phyloP scores from a whole-genome alignment of 2,113 vertebrate genomes.

The Hemichromis elongatus region DNA sequence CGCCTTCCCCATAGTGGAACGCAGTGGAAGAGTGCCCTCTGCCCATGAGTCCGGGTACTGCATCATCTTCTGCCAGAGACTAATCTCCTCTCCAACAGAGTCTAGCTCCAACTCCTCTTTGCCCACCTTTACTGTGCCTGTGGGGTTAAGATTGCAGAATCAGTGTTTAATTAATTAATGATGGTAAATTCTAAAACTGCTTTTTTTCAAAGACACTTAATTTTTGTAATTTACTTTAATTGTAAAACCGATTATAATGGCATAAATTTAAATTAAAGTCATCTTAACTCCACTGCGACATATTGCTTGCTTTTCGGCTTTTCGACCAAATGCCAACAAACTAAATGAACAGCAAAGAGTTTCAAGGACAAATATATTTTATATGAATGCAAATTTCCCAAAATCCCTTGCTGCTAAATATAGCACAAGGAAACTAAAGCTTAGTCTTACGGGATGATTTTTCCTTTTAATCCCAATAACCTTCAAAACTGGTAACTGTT shows the following conservation, averaged over 20 bases:
- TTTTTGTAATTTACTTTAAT: background rate
- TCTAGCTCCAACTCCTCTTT: constrained; percentile 87
- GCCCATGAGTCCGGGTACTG: constrained; percentile 96
- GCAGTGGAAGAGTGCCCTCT: constrained; percentile 89
- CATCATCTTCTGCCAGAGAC: constrained; percentile 94
- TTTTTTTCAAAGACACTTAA: background rate
- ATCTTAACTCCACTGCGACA: background rate
- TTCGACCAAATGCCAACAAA: background rate
- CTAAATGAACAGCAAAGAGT: background rate
- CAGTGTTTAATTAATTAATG: background rate
- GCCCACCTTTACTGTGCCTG: constrained; percentile 78
- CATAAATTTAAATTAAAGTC: background rate
- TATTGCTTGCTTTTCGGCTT: background rate
- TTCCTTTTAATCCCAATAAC: background rate
- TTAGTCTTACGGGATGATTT: background rate
- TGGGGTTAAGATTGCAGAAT: constrained; percentile 1
- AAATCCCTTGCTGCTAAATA: background rate
- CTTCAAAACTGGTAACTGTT: background rate
- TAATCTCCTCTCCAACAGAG: constrained; percentile 87
- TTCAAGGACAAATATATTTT: background rate
- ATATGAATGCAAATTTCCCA: background rate
- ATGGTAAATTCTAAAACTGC: background rate
- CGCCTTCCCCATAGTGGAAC: constrained; percentile 82
- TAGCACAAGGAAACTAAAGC: background rate
- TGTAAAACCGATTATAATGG: background rate